phyloP scores from a whole-genome alignment of 1,140 invertebrate genomes.

The Scaptomyza pallida region DNA sequence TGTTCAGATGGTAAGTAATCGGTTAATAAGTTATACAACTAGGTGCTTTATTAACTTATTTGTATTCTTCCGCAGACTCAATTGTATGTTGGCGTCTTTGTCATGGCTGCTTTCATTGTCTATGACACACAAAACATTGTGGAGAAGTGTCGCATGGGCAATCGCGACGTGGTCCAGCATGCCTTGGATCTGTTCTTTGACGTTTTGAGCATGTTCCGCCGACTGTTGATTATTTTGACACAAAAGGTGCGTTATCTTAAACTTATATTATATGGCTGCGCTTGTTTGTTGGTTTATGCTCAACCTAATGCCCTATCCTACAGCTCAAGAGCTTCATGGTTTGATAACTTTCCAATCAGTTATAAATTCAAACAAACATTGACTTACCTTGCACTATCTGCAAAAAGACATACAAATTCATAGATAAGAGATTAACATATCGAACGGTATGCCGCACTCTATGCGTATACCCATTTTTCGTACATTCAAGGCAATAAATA shows the following conservation, averaged over 20 bases:
- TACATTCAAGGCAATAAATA: slow-evolving; percentile 66
- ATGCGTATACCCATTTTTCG: slow-evolving; percentile 32
- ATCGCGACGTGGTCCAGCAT: slow-evolving; percentile 96
- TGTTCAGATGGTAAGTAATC: slow-evolving; percentile 90
- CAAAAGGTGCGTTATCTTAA: slow-evolving; percentile 89
- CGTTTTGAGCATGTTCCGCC: slow-evolving; percentile 95
- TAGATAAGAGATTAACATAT: slow-evolving; percentile 9
- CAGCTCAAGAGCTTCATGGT: slow-evolving; percentile 77
- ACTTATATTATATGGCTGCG: neutral
- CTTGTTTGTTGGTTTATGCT: slow-evolving; percentile 16
- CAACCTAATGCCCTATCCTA: slow-evolving; percentile 32
- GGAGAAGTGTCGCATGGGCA: slow-evolving; percentile 94
- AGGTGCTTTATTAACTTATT: neutral
- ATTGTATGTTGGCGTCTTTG: slow-evolving; percentile 93
- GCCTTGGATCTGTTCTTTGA: slow-evolving; percentile 96
- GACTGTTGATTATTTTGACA: slow-evolving; percentile 93
- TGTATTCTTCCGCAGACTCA: slow-evolving; percentile 86
- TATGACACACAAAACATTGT: slow-evolving; percentile 98
- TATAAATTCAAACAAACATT: slow-evolving; percentile 25
- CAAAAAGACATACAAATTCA: slow-evolving; percentile 21
- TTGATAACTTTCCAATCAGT: slow-evolving; percentile 32
- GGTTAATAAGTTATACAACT: no score
- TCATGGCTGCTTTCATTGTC: slow-evolving; percentile 97
- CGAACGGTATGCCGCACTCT: slow-evolving; percentile 45
- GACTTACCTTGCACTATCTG: slow-evolving; percentile 32